These are phyloP conservation scores for Diploscapter pachys DNA, from an alignment of 1,140 invertebrate genomes.

Conservation along the genomic window DNA sequence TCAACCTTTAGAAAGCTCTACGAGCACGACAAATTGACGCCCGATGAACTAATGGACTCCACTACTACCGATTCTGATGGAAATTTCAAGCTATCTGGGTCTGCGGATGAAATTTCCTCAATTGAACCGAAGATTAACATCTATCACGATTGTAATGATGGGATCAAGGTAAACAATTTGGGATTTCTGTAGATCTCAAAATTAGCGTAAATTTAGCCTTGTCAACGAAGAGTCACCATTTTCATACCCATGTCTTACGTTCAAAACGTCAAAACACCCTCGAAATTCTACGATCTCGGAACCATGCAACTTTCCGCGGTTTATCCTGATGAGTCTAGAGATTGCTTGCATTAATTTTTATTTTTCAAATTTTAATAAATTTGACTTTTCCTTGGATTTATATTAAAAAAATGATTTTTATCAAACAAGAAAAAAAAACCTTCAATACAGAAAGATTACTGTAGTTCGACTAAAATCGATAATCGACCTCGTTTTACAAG, in stretches of 20 bases:
- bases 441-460: too few species aligned
- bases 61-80: conserved; percentile 40
- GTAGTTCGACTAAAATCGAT: too few species aligned
- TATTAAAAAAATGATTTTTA: too few species aligned
- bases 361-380: conserved; percentile 2
- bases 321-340: conserved; percentile 46
- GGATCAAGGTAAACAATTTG: conserved; percentile 22
- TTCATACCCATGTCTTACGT: conserved; percentile 54
- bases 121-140: conserved; percentile 50
- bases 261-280: conserved; percentile 38
- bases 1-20: too few species aligned
- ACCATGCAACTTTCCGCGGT: conserved; percentile 48
- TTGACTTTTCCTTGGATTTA: too few species aligned
- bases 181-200: not conserved
- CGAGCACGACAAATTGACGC: not conserved
- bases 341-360: conserved; percentile 43
- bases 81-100: conserved; percentile 31
- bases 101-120: conserved; percentile 35
- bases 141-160: conserved; percentile 52
- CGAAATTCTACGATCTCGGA: conserved; percentile 48
- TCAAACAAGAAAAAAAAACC: too few species aligned
- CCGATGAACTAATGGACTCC: conserved; percentile 37
- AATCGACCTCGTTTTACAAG: too few species aligned
- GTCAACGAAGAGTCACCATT: conserved; percentile 49
- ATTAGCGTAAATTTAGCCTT: conserved; percentile 39